A percentile compares a stretch with the other conserved stretches of the same genome.
Conservation (phyloP, 1,140 invertebrate genomes). For the Akabosia matsudoensis region DNA sequence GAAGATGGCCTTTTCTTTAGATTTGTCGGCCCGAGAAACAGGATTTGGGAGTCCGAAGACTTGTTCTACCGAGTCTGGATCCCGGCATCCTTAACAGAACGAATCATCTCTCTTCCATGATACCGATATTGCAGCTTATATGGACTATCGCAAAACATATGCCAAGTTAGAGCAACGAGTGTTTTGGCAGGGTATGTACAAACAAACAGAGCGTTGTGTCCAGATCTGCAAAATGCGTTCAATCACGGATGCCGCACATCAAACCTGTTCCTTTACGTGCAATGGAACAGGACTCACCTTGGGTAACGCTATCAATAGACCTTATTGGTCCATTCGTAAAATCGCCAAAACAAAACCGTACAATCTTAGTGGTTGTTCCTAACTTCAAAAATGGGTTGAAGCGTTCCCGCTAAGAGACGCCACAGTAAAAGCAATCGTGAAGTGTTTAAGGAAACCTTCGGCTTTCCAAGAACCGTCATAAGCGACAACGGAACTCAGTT, state of each 20-base stretch:
- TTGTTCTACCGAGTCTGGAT: background rate
- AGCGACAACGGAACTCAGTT: slow-evolving; percentile 16
- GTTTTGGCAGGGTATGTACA: slow-evolving; percentile 21
- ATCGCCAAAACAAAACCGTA: slow-evolving; percentile 26
- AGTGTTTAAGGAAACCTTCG: slow-evolving; percentile 30
- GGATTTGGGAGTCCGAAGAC: slow-evolving; percentile 8
- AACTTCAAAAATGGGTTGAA: slow-evolving; percentile 46
- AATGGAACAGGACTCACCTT: slow-evolving; percentile 11
- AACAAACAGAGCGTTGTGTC: slow-evolving; percentile 12
- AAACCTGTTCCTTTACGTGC: background rate
- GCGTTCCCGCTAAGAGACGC: slow-evolving; percentile 38
- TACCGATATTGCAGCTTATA: background rate
- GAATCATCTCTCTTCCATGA: background rate
- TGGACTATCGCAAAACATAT: slow-evolving; percentile 4
- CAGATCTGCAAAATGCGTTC: slow-evolving; percentile 1
- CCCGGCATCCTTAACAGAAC: background rate
- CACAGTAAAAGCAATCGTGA: slow-evolving; percentile 32
- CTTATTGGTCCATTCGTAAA: slow-evolving; percentile 45
- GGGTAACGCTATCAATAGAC: slow-evolving; percentile 42
- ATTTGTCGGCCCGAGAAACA: background rate
- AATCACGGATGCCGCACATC: background rate
- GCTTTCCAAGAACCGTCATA: background rate
- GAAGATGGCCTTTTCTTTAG: background rate
- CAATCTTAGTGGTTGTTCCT: slow-evolving; percentile 40
- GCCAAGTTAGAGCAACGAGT: slow-evolving; percentile 3